Evolutionary conservation across 2,113 vertebrate genomes (phyloP).

Genomic region (Alligator sinensis): DNA sequence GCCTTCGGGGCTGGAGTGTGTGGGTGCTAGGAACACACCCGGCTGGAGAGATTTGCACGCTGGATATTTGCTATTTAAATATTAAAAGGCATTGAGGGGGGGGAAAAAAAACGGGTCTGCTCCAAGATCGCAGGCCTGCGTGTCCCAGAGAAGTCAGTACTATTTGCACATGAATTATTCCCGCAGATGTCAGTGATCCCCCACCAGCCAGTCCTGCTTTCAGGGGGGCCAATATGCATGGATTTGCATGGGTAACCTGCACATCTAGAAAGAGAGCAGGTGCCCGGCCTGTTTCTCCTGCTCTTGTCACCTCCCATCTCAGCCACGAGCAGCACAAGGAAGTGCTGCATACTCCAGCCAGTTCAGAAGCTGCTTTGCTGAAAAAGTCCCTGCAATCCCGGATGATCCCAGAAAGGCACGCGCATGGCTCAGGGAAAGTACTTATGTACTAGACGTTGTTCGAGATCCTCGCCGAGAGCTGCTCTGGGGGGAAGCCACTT

Average conservation of each 20-base stretch:
- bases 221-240: neutral
- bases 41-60: too few species aligned
- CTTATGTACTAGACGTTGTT: neutral
- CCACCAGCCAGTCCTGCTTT: too few species aligned
- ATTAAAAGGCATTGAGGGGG: too few species aligned
- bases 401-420: too few species aligned
- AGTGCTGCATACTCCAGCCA: neutral
- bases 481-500: neutral
- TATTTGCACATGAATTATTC: too few species aligned
- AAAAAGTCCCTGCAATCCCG: neutral
- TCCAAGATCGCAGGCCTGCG: too few species aligned
- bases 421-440: neutral
- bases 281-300: neutral
- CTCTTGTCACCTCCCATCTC: neutral
- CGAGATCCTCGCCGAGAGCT: neutral
- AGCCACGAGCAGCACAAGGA: neutral
- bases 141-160: too few species aligned
- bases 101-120: too few species aligned
- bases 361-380: neutral
- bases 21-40: neutral
- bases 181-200: too few species aligned
- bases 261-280: neutral
- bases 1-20: neutral
- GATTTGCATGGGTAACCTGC: neutral
- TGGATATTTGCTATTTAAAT: neutral